Conservation (phyloP, 64 coral and sea anemone species). For the Hydrozoanthus tunicans region DNA sequence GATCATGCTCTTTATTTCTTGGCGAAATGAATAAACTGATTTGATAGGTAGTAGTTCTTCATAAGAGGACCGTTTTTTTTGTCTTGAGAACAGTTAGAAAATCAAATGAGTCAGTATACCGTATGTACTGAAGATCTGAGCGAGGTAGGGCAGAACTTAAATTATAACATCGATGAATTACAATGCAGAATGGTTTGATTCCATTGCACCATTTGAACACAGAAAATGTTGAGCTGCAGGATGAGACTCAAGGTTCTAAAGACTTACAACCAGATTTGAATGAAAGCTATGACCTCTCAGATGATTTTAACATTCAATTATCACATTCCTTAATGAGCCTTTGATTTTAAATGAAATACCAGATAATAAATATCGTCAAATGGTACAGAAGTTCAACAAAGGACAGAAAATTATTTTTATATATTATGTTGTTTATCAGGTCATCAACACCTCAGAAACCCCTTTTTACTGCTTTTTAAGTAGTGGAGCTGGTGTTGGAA, state of each 20-base stretch:
- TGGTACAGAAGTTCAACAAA: slow-evolving; percentile 35
- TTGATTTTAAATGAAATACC: slow-evolving; percentile 44
- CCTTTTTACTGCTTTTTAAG: slow-evolving; percentile 49
- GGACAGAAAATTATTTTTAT: slow-evolving; percentile 7
- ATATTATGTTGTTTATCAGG: neutral
- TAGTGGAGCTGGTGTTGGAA: slow-evolving; percentile 53
- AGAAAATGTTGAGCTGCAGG: neutral
- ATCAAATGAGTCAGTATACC: slow-evolving; percentile 6
- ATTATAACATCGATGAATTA: neutral
- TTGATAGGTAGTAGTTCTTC: slow-evolving; percentile 13
- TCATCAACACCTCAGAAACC: slow-evolving; percentile 11
- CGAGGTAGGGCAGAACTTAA: slow-evolving; percentile 3
- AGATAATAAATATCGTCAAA: slow-evolving; percentile 21
- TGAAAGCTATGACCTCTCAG: slow-evolving; percentile 49
- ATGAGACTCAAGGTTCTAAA: neutral
- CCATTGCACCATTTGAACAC: slow-evolving; percentile 25
- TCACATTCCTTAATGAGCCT: neutral
- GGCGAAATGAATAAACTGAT: slow-evolving; percentile 7
- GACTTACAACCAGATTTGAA: slow-evolving; percentile 17
- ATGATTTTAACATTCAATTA: slow-evolving; percentile 41
- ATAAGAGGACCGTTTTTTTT: slow-evolving; percentile 15
- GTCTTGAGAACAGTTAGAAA: slow-evolving; percentile 5
- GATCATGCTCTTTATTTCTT: slow-evolving; percentile 5
- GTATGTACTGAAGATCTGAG: neutral
- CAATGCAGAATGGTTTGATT: slow-evolving; percentile 23